phyloP scores from a whole-genome alignment of 2,888 invertebrate species.

The Tetranychus truncatus region DNA sequence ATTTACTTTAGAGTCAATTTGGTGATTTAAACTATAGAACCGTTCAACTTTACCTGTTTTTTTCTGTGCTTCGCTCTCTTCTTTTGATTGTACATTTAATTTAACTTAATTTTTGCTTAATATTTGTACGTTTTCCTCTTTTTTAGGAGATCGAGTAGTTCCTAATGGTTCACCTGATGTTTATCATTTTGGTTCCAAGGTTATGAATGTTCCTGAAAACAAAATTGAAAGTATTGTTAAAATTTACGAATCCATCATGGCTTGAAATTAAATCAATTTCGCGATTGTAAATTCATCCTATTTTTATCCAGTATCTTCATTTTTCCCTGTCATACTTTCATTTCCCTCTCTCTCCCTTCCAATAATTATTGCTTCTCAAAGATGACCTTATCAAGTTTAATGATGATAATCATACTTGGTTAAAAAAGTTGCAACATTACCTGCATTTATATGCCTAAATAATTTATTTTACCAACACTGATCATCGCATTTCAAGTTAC shows the following conservation, averaged over 20 bases:
- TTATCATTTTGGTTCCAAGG: background rate
- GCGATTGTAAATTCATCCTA: background rate
- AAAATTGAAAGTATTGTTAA: background rate
- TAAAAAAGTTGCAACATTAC: no score
- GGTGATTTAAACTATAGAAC: no score
- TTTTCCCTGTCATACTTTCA: background rate
- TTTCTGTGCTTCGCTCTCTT: no score
- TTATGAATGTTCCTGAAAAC: background rate
- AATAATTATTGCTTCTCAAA: no score
- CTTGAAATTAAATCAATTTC: background rate
- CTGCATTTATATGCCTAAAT: no score
- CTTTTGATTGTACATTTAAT: no score
- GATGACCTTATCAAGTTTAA: no score
- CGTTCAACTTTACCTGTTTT: no score
- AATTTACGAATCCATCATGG: background rate
- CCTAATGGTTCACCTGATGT: background rate
- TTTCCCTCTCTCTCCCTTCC: background rate
- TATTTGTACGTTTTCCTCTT: background rate
- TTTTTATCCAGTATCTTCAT: background rate
- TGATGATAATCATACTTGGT: no score
- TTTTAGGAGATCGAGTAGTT: background rate
- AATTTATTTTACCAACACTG: no score
- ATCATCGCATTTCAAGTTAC: no score
- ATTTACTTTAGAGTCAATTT: no score
- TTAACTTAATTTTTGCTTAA: background rate